Conservation (phyloP, 2,888 invertebrate genomes). For the Tortricodes alternella region DNA sequence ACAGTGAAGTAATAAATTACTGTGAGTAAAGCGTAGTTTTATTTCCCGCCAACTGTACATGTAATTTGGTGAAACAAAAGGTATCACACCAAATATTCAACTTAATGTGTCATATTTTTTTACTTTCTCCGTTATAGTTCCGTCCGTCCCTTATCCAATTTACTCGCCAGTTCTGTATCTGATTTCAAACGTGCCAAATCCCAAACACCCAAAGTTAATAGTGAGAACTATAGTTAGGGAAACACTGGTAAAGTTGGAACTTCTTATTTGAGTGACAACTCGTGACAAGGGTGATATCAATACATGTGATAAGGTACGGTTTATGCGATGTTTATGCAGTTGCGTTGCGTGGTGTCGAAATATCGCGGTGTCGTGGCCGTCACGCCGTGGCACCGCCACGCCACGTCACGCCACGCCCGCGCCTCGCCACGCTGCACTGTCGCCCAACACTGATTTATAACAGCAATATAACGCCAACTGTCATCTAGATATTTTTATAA, state of each 20-base stretch:
- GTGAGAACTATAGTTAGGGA: conserved; percentile 19
- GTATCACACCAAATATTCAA: too few species aligned
- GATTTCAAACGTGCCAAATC: conserved; percentile 20
- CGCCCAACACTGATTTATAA: conserved; percentile 75
- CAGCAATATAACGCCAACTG: conserved; percentile 76
- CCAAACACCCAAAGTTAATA: conserved; percentile 15
- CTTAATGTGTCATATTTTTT: too few species aligned
- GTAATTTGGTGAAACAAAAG: too few species aligned
- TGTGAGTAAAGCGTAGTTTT: too few species aligned
- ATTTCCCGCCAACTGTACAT: too few species aligned
- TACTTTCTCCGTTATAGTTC: too few species aligned
- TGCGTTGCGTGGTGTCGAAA: conserved; percentile 22
- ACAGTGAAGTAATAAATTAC: too few species aligned
- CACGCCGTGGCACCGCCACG: conserved; percentile 44
- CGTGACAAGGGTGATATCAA: conserved; percentile 17
- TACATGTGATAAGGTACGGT: conserved; percentile 25
- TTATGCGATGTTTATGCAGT: conserved; percentile 29
- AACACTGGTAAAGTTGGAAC: conserved; percentile 21
- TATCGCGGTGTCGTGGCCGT: conserved; percentile 47
- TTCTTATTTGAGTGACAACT: conserved; percentile 8
- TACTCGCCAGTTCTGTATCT: conserved; percentile 3
- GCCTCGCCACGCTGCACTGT: conserved; percentile 54
- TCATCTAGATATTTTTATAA: conserved; percentile 79
- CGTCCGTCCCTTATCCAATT: too few species aligned
- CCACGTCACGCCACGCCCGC: conserved; percentile 31